Percentiles rank a stretch among this genome's conserved stretches.
phyloP scores from a whole-genome alignment of 2,113 vertebrate species.

The Pedetes capensis region DNA sequence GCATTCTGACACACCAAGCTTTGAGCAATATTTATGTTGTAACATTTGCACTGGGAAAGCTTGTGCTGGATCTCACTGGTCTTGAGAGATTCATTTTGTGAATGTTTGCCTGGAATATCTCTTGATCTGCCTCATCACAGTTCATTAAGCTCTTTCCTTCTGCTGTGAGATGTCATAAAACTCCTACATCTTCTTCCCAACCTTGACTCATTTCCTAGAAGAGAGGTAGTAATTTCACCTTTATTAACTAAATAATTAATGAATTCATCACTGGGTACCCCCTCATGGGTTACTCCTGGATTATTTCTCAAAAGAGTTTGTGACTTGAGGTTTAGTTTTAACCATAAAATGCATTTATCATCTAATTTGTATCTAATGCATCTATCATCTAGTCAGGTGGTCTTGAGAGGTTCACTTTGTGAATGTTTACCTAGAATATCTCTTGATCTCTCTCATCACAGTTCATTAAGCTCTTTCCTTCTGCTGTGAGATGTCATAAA shows the following conservation, averaged over 20 bases:
- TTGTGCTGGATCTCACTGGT: neutral
- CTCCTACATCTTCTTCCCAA: neutral
- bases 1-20: neutral
- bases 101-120: neutral
- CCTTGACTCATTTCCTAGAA: constrained; percentile 40
- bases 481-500: neutral
- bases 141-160: neutral
- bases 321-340: no score
- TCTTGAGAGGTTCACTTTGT: neutral
- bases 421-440: neutral
- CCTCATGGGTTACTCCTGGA: no score
- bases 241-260: neutral
- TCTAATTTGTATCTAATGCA: no score
- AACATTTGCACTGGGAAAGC: neutral
- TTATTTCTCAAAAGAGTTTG: no score
- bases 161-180: neutral
- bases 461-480: neutral
- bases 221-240: neutral
- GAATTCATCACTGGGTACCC: no score
- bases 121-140: neutral
- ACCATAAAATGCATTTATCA: no score
- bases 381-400: no score
- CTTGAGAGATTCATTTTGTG: neutral
- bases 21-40: neutral
- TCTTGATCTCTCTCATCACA: neutral